Evolutionary conservation across 1,140 invertebrate species (phyloP).

Genomic region (Drosophila obscura): DNA sequence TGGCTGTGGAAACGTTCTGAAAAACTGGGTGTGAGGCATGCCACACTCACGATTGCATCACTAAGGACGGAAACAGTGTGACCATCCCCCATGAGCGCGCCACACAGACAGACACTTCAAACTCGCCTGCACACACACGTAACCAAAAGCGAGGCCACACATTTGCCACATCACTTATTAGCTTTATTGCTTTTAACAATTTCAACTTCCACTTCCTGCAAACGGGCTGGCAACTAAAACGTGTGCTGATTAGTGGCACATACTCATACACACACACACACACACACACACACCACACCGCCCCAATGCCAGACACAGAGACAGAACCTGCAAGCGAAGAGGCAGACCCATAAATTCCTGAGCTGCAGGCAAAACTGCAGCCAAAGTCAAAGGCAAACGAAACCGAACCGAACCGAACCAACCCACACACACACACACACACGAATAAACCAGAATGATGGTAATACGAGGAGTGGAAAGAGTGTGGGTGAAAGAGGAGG

Average conservation of each 20-base stretch:
- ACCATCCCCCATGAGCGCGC: too few relatives aligned
- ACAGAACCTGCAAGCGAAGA: constrained; percentile 16
- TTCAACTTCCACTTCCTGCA: constrained; percentile 77
- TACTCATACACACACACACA: neutral
- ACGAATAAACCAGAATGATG: too few relatives aligned
- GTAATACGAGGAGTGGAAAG: constrained; percentile 11
- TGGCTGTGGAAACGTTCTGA: constrained; percentile 39
- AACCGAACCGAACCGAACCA: neutral
- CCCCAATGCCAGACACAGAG: constrained; percentile 13
- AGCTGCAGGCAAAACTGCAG: constrained; percentile 65
- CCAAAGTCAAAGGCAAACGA: constrained; percentile 63
- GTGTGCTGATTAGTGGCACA: constrained; percentile 76
- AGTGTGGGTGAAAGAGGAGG: neutral
- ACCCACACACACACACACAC: too few relatives aligned
- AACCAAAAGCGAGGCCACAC: constrained; percentile 60
- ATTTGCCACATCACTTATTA: constrained; percentile 81
- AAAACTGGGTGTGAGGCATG: constrained; percentile 35
- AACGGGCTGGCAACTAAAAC: constrained; percentile 66
- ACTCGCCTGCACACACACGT: constrained; percentile 1
- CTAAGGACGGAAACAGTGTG: neutral
- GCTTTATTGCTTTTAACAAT: constrained; percentile 82
- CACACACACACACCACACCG: neutral
- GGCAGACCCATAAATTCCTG: constrained; percentile 72
- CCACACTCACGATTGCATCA: constrained; percentile 10
- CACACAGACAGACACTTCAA: neutral